Evolutionary conservation across 2,888 invertebrate species (phyloP).

Genomic region (Drosophila greeni): DNA sequence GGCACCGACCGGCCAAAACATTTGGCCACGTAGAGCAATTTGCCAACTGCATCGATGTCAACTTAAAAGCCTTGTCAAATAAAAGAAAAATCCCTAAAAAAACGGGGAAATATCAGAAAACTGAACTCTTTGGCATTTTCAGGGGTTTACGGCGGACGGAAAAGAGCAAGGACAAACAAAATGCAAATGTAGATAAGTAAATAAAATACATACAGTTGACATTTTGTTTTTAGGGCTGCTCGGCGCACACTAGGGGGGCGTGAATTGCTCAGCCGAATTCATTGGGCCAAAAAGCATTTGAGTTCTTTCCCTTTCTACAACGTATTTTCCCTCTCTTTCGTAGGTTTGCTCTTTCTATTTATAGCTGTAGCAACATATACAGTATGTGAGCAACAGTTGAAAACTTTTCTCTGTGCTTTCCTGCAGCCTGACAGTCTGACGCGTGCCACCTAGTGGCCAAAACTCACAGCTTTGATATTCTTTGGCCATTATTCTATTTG

Average conservation of each 20-base stretch:
- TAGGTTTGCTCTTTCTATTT: slow-evolving; percentile 11
- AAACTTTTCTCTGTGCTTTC: slow-evolving; percentile 24
- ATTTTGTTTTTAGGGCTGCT: slow-evolving; percentile 56
- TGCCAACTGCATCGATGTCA: slow-evolving; percentile 40
- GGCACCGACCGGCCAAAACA: slow-evolving; percentile 9
- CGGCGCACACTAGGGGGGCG: slow-evolving; percentile 33
- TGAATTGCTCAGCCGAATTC: slow-evolving; percentile 62
- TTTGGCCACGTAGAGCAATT: slow-evolving; percentile 40
- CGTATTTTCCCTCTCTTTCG: slow-evolving; percentile 1
- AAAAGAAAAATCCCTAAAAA: slow-evolving; percentile 12
- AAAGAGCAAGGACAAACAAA: slow-evolving; percentile 38
- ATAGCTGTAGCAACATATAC: slow-evolving; percentile 30
- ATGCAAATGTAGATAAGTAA: slow-evolving; percentile 53
- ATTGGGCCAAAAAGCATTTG: slow-evolving; percentile 53
- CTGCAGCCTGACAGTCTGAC: slow-evolving; percentile 17
- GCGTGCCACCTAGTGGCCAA: slow-evolving; percentile 45
- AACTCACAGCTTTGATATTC: slow-evolving; percentile 46
- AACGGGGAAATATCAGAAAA: slow-evolving; percentile 4
- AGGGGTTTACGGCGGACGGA: neutral
- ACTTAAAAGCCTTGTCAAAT: slow-evolving; percentile 64
- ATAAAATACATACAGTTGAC: slow-evolving; percentile 56
- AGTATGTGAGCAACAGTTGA: slow-evolving; percentile 48
- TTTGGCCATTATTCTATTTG: slow-evolving; percentile 54
- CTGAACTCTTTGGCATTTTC: slow-evolving; percentile 25
- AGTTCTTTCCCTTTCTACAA: slow-evolving; percentile 15